phyloP scores from a whole-genome alignment of 2,797 vertebrate species.

The Danio choprae region DNA sequence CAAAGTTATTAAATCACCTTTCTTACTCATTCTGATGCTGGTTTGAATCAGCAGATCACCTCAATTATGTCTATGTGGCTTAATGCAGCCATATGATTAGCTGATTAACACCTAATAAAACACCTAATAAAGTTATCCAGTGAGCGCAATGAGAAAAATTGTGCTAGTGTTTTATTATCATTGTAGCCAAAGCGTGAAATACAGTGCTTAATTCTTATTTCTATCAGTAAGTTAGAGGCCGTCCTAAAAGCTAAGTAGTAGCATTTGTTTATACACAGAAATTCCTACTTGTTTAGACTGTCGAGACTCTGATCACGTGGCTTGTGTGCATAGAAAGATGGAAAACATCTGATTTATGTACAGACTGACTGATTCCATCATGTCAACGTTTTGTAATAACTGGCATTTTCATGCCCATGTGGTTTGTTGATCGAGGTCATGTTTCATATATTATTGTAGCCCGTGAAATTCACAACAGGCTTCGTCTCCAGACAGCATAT shows the following conservation, averaged over 20 bases:
- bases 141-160: neutral
- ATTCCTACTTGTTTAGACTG: neutral
- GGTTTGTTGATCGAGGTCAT: neutral
- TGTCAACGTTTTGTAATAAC: neutral
- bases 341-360: neutral
- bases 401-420: neutral
- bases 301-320: neutral
- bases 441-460: neutral
- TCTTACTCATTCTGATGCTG: no score
- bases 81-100: no score
- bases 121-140: neutral
- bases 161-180: neutral
- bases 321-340: neutral
- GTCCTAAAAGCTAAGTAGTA: neutral
- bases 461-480: neutral
- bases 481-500: neutral
- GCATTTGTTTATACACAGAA: conserved; percentile 2
- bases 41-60: no score
- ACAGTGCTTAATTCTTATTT: neutral
- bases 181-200: conserved; percentile 2
- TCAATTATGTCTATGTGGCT: no score
- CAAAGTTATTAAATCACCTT: no score
- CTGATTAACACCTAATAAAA: no score
- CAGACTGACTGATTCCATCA: neutral
- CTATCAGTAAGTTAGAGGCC: neutral